Base-by-base conservation (phyloP, 2,797 vertebrate genomes). In the Anguilla marmorata region DNA sequence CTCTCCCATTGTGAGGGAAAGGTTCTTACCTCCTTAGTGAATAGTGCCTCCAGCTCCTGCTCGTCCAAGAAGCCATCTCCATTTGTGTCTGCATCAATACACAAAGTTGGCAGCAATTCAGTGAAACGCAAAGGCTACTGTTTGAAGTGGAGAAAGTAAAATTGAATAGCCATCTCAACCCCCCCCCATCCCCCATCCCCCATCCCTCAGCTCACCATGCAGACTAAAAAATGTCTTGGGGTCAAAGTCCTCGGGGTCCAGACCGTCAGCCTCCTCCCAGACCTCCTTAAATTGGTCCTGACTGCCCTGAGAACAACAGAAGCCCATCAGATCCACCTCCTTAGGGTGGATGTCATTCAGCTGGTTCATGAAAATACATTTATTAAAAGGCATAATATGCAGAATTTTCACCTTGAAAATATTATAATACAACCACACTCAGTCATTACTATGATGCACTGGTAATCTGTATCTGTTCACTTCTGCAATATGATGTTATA, bases 151-250 rank as follows among this genome's bases (percentile, higher is more conserved):
- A 84, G 21, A 1, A 84, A 30, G 50, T 27, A 21, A 50, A 45
- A 50, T 1, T 21, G 1, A 45, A 90, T 3, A 8, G 50, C 63
- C 14, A 21, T 52, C 0, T 50, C 66, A 37, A 37, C 27, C 66
- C 16, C 86, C 11, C 5, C 87, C 11, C 8, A n/a, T 11, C 60
- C 1, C 63, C 0, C 30, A 72, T 21, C 87, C 11, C 5, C 33
- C 11, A 52, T 2, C 69, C 0, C 30, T 66, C 80, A 16, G 19
- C 89, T 97, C 96, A 99, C 99, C 99, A 9, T 99, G 98, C 89
- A 99, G 95, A 91, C 96, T 99, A 94, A 99, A 99, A 95, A 99
- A 99, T 11, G 98, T 99, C 95, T 98, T 99, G 27, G 98, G 97
- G 92, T 99, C 97, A 94, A 99, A 99, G 90, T 99, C 98, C 86